Evolutionary conservation across 2,113 vertebrate species (phyloP).

Genomic region (Thunnus thynnus): DNA sequence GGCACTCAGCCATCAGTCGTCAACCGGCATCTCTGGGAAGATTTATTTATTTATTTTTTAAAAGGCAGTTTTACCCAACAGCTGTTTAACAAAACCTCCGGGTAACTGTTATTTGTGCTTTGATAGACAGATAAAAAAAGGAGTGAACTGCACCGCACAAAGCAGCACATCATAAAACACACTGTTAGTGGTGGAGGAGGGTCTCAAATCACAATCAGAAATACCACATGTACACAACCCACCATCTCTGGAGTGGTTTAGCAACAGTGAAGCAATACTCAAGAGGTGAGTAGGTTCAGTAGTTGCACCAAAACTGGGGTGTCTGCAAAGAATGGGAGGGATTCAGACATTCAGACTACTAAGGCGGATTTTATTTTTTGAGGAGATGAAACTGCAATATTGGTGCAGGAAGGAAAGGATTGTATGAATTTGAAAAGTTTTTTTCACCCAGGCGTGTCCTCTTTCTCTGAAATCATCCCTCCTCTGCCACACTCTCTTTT

Average conservation of each 20-base stretch:
- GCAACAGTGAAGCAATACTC: constrained; percentile 41
- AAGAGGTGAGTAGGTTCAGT: constrained; percentile 48
- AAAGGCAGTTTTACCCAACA: constrained; percentile 17
- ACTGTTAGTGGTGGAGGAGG: not conserved
- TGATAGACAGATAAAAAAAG: constrained; percentile 36
- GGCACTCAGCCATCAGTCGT: constrained; percentile 15
- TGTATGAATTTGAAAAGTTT: constrained; percentile 9
- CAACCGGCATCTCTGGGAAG: constrained; percentile 8
- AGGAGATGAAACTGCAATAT: constrained; percentile 62
- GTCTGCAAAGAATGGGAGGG: constrained; percentile 38
- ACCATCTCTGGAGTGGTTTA: constrained; percentile 44
- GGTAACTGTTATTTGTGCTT: constrained; percentile 43
- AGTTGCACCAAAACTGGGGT: constrained; percentile 38
- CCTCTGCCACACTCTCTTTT: not conserved
- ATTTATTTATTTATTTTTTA: constrained; percentile 14
- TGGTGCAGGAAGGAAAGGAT: constrained; percentile 41
- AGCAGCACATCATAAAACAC: not conserved
- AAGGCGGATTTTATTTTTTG: constrained; percentile 57
- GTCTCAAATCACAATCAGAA: constrained; percentile 41
- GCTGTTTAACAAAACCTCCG: constrained; percentile 31
- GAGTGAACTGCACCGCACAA: not conserved
- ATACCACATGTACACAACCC: constrained; percentile 17
- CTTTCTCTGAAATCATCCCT: not conserved
- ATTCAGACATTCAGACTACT: constrained; percentile 58
- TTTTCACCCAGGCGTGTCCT: not conserved